Evolutionary conservation across 2,888 invertebrate genomes (phyloP).

Genomic region (Nomada hirtipes): DNA sequence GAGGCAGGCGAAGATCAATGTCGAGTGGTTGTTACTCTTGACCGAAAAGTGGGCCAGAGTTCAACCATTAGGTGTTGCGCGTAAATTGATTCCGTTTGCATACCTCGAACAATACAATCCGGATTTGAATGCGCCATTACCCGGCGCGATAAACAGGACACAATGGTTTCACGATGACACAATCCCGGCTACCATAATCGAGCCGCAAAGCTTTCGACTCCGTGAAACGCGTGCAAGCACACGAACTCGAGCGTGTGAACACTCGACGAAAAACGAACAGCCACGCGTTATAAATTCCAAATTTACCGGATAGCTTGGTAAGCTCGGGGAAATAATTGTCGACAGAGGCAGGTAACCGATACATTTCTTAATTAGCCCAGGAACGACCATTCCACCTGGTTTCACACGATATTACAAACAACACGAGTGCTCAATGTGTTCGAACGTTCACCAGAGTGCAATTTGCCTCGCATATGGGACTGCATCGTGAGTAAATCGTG

Average conservation of each 20-base stretch:
- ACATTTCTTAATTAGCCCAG: slow-evolving; percentile 37
- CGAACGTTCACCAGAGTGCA: slow-evolving; percentile 9
- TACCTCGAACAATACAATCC: slow-evolving; percentile 13
- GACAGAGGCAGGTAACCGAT: background rate
- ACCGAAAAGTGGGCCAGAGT: slow-evolving; percentile 46
- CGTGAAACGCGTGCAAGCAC: background rate
- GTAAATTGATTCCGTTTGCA: slow-evolving; percentile 27
- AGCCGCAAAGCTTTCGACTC: background rate
- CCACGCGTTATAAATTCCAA: background rate
- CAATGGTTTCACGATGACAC: slow-evolving; percentile 11
- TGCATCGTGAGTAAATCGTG: slow-evolving; percentile 4
- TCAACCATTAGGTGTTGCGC: slow-evolving; percentile 16
- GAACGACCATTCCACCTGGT: background rate
- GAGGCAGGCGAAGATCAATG: slow-evolving; percentile 26
- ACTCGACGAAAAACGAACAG: background rate
- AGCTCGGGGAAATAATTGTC: background rate
- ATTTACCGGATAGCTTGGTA: background rate
- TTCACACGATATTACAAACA: slow-evolving; percentile 29
- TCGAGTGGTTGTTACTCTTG: slow-evolving; percentile 41
- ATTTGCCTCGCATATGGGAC: slow-evolving; percentile 15
- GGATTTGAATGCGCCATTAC: slow-evolving; percentile 31
- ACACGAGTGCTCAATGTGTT: slow-evolving; percentile 14
- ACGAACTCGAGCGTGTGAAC: background rate
- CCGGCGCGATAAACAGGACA: slow-evolving; percentile 7
- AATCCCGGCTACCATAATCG: background rate